Base-by-base conservation (phyloP, 2,888 invertebrate genomes). In the Copidosoma aretas region DNA sequence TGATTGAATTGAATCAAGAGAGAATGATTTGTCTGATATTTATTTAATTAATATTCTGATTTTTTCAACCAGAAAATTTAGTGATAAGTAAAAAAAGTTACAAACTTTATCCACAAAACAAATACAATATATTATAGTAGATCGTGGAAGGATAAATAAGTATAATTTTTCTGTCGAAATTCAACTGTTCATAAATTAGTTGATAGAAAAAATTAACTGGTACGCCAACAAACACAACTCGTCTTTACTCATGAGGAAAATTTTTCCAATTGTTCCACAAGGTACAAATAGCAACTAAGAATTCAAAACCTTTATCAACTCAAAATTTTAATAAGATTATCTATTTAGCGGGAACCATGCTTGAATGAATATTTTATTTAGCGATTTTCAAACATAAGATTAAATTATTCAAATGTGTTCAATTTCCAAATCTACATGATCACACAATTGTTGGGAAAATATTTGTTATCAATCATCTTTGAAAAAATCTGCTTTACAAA, bases 231-330 rank as follows among this genome's bases (percentile, higher is more conserved):
- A 60, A 68, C 62, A 68, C 57, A 65, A 67, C 71, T 67, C 67
- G 67, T 70, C 67, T 76, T 72, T 75, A 75, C 74, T 74, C 69
- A 75, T 78, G 77, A 75, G 71, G 74, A 75, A 75, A 75, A 60
- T 60, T 65, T 52, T 76, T 75, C 73, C 75, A 75, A 75, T 78
- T 82, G 3, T 82, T 82, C 81, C 81, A 80, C 79, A 77, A 80
- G 82, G 82, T 82, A 82, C 82, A 82, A 82, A 82, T 82, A 82
- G 80, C 75, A 74, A 77, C 73, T 77, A 76, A 74, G 73, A 73
- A 64, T 68, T 59, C 63, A 57, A 57, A 60, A 77, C 68, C 73
- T 74, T 73, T 65, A 78, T 76, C 19, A 52, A 77, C 79, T 78
- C 77, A 76, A 79, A 78, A 76, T 77, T 76, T 75, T 72, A 76